These are phyloP conservation scores for Castor canadensis DNA, from an alignment of 2,113 vertebrate genomes.

Conservation along the genomic window DNA sequence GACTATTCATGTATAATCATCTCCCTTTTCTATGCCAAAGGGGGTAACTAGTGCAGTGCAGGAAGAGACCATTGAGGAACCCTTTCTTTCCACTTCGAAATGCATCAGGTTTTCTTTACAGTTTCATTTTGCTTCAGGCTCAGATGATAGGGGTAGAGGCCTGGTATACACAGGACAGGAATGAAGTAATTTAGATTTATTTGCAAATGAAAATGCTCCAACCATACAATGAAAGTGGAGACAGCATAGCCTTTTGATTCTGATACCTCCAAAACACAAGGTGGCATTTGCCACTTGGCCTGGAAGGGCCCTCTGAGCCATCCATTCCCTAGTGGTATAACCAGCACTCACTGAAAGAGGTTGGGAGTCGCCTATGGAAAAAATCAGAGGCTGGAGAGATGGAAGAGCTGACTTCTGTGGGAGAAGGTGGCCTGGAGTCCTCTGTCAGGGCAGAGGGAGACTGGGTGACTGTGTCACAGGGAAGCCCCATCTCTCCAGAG, in stretches of 20 bases:
- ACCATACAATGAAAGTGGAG: background rate
- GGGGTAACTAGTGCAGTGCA: rapidly evolving
- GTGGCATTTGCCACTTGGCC: background rate
- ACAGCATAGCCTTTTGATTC: background rate
- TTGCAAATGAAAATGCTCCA: background rate
- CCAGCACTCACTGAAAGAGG: background rate
- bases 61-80: too few relatives aligned
- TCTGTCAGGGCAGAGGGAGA: background rate
- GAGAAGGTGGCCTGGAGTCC: background rate
- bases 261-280: background rate
- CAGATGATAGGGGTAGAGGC: background rate
- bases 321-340: background rate
- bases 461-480: background rate
- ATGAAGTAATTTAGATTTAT: background rate
- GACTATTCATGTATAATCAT: rapidly evolving
- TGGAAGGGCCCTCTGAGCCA: background rate
- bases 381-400: background rate
- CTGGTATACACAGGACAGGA: background rate
- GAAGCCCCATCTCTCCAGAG: background rate
- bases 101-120: background rate
- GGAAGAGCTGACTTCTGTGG: background rate
- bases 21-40: background rate
- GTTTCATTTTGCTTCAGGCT: background rate
- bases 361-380: background rate
- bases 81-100: too few relatives aligned